Evolutionary conservation across 2,888 invertebrate species (phyloP), one percentile per base, ranked within the genome.

Genomic region (Drosophila mimetica): DNA sequence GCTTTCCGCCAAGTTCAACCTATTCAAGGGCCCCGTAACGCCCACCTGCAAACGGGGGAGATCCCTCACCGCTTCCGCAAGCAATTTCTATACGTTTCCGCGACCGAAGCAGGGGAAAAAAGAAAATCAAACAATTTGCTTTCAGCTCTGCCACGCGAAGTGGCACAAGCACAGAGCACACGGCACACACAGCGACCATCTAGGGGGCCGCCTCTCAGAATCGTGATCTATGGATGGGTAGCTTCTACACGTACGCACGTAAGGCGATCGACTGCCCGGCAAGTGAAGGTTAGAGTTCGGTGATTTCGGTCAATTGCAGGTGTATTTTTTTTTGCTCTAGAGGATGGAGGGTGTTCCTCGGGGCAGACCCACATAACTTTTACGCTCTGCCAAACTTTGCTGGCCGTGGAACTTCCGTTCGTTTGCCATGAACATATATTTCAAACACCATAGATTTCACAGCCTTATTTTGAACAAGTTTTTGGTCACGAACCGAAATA

Each of bases 231-330:
- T 67, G 71, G 53, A 64, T 64, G 51, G 20, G 44, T 72, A 53
- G 60, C 32, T 41, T 42, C 42, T 36, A 39, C 53, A 36, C 37
- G 53, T 46, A 41, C 18, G 7, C 47, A 42, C 52, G 50, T 50
- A 37, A 53, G 59, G 48, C 32, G 41, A 34, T 18, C 39, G 16
- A 7, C 32, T 25, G 48, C 50, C 44, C 54, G 37, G 47, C 28
- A 36, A 77, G 54, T 75, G 75, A 77, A 84, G 84, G 86, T 80
- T 79, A 79, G 77, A 89, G 89, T 88, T 88, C 86, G 79, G 61
- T 76, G 77, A 74, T 75, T 85, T 66, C 63, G 65, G 50, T 54
- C 66, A 74, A 50, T 51, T 64, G 67, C 36, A 36, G 64, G 50
- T 52, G 50, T 52, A 46, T 30, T 51, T 64, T 52, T 14, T 48